A percentile compares a stretch with the other conserved stretches of the same genome.
Conservation (phyloP, 2,888 invertebrate genomes). For the Hypomecis atomaria region DNA sequence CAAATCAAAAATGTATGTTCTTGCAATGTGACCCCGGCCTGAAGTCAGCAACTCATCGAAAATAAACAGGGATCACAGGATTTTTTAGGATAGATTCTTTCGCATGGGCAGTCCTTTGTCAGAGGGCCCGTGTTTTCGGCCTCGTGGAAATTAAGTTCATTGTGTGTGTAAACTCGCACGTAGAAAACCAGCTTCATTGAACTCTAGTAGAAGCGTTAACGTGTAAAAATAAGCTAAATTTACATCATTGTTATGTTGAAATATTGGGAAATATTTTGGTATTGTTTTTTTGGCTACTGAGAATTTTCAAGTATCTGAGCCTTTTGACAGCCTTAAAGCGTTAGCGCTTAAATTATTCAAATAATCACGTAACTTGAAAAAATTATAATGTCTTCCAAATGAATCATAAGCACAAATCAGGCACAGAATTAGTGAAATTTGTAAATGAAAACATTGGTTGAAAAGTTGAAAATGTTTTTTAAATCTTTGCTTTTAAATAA, state of each 20-base stretch:
- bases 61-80: conserved; percentile 67
- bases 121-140: conserved; percentile 27
- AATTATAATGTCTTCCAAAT: no score
- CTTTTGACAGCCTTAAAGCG: no score
- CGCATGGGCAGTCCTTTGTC: conserved; percentile 53
- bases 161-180: conserved; percentile 25
- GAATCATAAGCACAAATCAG: no score
- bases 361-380: no score
- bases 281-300: background rate
- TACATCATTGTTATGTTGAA: background rate
- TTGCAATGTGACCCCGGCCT: background rate
- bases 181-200: conserved; percentile 22
- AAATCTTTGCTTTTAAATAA: no score
- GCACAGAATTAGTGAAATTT: no score
- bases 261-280: conserved; percentile 24
- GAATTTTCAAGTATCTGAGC: no score
- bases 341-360: no score
- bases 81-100: conserved; percentile 61
- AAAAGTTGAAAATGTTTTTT: no score
- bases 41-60: conserved; percentile 45
- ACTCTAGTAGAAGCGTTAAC: conserved; percentile 16
- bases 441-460: no score
- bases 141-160: conserved; percentile 24
- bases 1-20: background rate
- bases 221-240: conserved; percentile 11